These are phyloP conservation scores for Copidosoma aretas DNA, from an alignment of 2,888 invertebrate genomes.

Conservation along the genomic window DNA sequence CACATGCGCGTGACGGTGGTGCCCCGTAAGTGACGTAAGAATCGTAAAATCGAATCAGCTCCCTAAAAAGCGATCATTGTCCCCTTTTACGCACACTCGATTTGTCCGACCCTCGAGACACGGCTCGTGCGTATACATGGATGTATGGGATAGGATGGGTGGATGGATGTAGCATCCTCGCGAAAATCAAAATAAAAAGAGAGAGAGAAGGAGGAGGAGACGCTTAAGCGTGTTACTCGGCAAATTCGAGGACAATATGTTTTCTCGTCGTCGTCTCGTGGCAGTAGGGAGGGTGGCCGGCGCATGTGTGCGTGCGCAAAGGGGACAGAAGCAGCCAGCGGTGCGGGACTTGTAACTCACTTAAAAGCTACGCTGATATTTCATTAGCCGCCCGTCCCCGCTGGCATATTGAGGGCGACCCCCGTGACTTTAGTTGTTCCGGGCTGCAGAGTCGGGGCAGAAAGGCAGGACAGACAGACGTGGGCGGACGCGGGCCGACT, in stretches of 20 bases:
- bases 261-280: slow-evolving; percentile 41
- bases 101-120: neutral
- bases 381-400: slow-evolving; percentile 55
- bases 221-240: slow-evolving; percentile 44
- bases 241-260: slow-evolving; percentile 61
- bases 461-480: slow-evolving; percentile 16
- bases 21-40: neutral
- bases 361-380: slow-evolving; percentile 62
- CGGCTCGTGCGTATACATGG: no score
- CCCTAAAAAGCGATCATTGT: slow-evolving; percentile 23
- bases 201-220: slow-evolving; percentile 39
- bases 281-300: slow-evolving; percentile 32
- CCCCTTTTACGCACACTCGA: slow-evolving; percentile 21
- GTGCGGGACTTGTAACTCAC: slow-evolving; percentile 55
- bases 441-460: neutral
- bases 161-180: slow-evolving; percentile 7
- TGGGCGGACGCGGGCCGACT: slow-evolving; percentile 44
- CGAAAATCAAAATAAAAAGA: slow-evolving; percentile 36
- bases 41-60: slow-evolving; percentile 22
- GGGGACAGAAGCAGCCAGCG: neutral
- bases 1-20: neutral
- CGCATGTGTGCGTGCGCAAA: neutral
- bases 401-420: slow-evolving; percentile 12
- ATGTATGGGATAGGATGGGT: no score
- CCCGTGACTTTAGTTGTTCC: neutral